These are phyloP conservation scores for Cheilosia variabilis DNA, from an alignment of 2,888 invertebrate species.

Conservation along the genomic window DNA sequence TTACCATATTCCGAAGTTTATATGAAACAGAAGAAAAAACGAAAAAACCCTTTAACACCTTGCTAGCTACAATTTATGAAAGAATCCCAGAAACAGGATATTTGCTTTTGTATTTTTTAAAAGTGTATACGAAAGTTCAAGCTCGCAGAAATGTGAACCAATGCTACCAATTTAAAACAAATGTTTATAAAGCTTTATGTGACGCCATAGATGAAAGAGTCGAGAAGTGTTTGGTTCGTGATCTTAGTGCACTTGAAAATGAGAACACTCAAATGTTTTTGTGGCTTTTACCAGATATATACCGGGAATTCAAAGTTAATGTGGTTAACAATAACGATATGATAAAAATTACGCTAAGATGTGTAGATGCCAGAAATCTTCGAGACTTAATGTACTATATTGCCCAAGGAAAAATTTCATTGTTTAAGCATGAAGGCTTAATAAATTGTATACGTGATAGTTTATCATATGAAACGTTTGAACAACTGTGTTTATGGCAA, in stretches of 20 bases:
- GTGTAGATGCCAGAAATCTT: conserved; percentile 94
- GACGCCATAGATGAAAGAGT: conserved; percentile 88
- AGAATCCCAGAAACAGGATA: conserved; percentile 92
- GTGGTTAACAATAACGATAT: conserved; percentile 95
- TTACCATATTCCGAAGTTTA: conserved; percentile 93
- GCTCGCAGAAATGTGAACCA: conserved; percentile 84
- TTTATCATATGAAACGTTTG: conserved; percentile 97
- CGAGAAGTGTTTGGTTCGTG: conserved; percentile 85
- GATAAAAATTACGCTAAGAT: conserved; percentile 94
- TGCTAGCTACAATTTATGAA: conserved; percentile 91
- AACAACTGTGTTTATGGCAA: conserved; percentile 99
- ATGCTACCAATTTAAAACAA: conserved; percentile 90
- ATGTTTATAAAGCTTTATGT: conserved; percentile 95
- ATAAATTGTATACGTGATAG: conserved; percentile 91
- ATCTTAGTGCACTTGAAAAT: conserved; percentile 94
- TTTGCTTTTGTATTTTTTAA: conserved; percentile 94
- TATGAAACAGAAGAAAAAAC: conserved; percentile 89
- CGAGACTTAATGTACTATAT: conserved; percentile 96
- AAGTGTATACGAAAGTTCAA: conserved; percentile 88
- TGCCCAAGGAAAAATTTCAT: conserved; percentile 93
- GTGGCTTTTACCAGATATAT: conserved; percentile 96
- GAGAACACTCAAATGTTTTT: conserved; percentile 94
- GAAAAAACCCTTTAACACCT: conserved; percentile 90
- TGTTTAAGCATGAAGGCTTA: conserved; percentile 91
- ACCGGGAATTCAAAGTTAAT: conserved; percentile 94